Percentiles rank a stretch among this genome's conserved stretches.
Conservation (phyloP, 2,888 invertebrate genomes). For the Ecliptopera silaceata region DNA sequence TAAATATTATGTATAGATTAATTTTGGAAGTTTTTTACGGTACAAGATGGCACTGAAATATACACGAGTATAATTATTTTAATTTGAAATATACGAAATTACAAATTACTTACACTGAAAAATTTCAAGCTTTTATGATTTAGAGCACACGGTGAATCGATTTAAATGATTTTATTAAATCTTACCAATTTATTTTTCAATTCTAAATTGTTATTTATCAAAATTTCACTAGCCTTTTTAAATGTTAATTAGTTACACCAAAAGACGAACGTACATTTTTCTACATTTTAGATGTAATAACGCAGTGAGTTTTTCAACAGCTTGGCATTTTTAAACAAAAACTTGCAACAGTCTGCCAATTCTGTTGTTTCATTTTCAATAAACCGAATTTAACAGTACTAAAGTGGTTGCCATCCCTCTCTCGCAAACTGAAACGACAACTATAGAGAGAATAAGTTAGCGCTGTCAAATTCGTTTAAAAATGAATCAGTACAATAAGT, state of each 20-base stretch:
- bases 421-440: too few relatives aligned
- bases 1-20: background rate
- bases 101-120: conserved; percentile 5
- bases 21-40: background rate
- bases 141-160: conserved; percentile 40
- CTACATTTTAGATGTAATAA: conserved; percentile 61
- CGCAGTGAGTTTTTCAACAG: conserved; percentile 45
- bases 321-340: conserved; percentile 25
- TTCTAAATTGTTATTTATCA: conserved; percentile 78
- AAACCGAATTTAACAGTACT: too few relatives aligned
- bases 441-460: too few relatives aligned
- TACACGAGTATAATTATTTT: background rate
- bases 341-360: too few relatives aligned
- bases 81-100: conserved; percentile 9
- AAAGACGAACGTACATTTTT: conserved; percentile 74
- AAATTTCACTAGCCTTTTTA: conserved; percentile 83
- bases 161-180: conserved; percentile 56
- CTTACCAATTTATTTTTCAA: conserved; percentile 72
- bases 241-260: conserved; percentile 72
- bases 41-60: background rate
- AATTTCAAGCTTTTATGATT: conserved; percentile 30
- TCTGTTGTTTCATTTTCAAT: too few relatives aligned
- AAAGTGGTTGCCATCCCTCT: too few relatives aligned
- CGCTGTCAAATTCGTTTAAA: too few relatives aligned
- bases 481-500: too few relatives aligned